A percentile compares a stretch with the other conserved stretches of the same genome.
Evolutionary conservation across 1,140 invertebrate species (phyloP).

Genomic region (Aricia agestis): DNA sequence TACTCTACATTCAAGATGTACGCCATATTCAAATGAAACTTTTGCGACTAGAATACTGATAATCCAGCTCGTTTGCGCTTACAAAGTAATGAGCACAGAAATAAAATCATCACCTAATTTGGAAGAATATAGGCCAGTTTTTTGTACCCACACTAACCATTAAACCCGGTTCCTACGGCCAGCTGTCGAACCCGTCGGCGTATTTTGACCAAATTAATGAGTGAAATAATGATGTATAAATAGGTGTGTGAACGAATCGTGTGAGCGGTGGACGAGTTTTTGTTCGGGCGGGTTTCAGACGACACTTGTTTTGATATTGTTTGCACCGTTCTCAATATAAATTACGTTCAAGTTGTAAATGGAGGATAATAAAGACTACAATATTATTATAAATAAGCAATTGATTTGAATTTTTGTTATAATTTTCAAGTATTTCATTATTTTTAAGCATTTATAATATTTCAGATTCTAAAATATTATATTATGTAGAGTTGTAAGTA

Average conservation of each 20-base stretch:
- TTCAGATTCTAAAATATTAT: too few relatives aligned
- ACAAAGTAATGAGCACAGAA: neutral
- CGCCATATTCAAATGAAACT: neutral
- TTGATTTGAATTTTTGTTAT: too few relatives aligned
- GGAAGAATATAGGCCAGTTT: neutral
- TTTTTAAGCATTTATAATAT: too few relatives aligned
- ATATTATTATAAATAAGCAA: too few relatives aligned
- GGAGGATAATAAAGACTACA: too few relatives aligned
- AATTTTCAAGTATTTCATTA: too few relatives aligned
- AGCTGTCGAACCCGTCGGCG: slow-evolving; percentile 11
- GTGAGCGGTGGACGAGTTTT: neutral
- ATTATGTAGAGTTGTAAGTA: too few relatives aligned
- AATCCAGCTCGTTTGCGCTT: neutral
- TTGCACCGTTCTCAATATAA: neutral
- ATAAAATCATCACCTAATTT: neutral
- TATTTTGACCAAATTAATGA: slow-evolving; percentile 19
- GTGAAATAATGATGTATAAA: slow-evolving; percentile 4
- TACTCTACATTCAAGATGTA: neutral
- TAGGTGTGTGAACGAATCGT: neutral
- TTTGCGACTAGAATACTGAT: neutral
- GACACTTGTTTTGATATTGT: neutral
- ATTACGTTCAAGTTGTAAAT: neutral
- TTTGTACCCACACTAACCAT: neutral
- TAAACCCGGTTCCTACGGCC: neutral
- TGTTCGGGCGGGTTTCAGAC: neutral